phyloP scores from a whole-genome alignment of 2,113 vertebrate genomes.

The Chionis minor region DNA sequence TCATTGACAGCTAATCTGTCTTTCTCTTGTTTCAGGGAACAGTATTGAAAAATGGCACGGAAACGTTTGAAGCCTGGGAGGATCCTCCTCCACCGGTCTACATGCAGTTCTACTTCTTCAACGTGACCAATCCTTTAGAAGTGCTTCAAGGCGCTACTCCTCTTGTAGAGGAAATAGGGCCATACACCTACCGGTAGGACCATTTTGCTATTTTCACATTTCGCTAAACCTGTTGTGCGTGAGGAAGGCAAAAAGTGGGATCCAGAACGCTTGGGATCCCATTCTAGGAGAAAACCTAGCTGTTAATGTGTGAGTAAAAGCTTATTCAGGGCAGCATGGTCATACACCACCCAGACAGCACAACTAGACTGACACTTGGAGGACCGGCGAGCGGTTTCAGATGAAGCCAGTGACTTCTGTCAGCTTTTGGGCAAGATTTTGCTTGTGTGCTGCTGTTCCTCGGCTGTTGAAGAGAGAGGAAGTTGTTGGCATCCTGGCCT shows the following conservation, averaged over 20 bases:
- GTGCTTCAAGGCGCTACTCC: slow-evolving; percentile 82
- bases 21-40: slow-evolving; percentile 77
- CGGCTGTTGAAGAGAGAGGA: background rate
- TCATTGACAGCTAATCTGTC: background rate
- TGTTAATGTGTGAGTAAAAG: background rate
- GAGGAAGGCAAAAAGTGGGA: background rate
- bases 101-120: slow-evolving; percentile 94
- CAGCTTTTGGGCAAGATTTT: background rate
- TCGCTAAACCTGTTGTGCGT: background rate
- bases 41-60: slow-evolving; percentile 87
- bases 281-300: background rate
- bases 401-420: background rate
- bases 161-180: slow-evolving; percentile 83
- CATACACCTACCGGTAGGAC: slow-evolving; percentile 91
- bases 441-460: background rate
- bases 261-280: background rate
- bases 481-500: background rate
- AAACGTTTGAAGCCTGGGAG: slow-evolving; percentile 88
- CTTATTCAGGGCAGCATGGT: background rate
- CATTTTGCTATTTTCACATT: background rate
- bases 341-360: background rate
- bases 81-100: slow-evolving; percentile 88
- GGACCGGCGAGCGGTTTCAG: background rate
- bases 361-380: background rate
- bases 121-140: slow-evolving; percentile 86